Conservation (phyloP, 2,797 vertebrate species). For the Rhinella marina region DNA sequence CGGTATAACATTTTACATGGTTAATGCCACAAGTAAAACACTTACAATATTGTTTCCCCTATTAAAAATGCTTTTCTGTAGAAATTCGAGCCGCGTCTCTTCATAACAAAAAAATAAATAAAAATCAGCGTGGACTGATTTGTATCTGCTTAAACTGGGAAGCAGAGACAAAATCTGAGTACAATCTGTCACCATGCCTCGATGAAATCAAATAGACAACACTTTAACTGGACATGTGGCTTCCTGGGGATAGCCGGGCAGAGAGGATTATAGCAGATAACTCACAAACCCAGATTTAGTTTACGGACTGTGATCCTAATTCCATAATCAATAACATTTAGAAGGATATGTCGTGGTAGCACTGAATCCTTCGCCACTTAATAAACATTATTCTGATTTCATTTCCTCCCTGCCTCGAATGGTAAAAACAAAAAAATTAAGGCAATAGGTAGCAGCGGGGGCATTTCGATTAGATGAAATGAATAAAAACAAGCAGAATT, state of each 20-base stretch:
- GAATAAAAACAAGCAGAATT: not conserved
- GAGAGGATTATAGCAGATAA: constrained; percentile 61
- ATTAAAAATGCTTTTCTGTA: not conserved
- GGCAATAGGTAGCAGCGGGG: not conserved
- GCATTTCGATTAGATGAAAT: not conserved
- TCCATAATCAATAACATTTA: constrained; percentile 63
- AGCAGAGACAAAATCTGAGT: constrained; percentile 44
- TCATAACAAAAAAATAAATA: not conserved
- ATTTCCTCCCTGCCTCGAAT: not conserved
- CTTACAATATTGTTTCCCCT: not conserved
- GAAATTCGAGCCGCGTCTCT: not conserved
- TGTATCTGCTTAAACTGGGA: constrained; percentile 47
- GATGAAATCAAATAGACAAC: constrained; percentile 56
- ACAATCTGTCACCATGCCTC: constrained; percentile 51
- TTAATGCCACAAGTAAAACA: not conserved
- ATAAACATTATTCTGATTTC: not conserved
- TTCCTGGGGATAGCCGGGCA: constrained; percentile 49
- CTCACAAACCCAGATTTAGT: constrained; percentile 60
- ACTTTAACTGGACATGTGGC: constrained; percentile 61
- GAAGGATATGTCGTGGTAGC: constrained; percentile 45
- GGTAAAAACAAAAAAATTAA: not conserved
- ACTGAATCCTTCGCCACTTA: constrained; percentile 23
- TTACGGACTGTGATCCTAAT: constrained; percentile 58
- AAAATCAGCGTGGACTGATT: constrained; percentile 29
- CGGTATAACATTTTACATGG: not conserved